Conservation (phyloP, 2,797 vertebrate species). For the Luscinia luscinia region DNA sequence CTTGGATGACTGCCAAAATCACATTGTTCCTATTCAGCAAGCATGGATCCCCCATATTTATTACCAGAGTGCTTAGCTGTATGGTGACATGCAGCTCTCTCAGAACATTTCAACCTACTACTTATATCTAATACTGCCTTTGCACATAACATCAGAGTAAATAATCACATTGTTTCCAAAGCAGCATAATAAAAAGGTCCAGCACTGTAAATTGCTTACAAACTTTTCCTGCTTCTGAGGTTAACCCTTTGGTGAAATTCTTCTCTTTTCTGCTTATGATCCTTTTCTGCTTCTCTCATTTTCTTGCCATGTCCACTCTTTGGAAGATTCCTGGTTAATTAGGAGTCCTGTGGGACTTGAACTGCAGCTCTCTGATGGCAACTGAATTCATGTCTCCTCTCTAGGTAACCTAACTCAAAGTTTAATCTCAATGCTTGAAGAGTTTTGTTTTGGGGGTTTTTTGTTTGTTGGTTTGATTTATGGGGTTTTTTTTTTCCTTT, state of each 20-base stretch:
- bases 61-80: neutral
- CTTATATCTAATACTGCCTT: neutral
- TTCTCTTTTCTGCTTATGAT: neutral
- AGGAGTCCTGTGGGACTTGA: neutral
- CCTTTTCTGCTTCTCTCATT: neutral
- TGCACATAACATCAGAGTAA: neutral
- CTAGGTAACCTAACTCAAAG: neutral
- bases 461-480: neutral
- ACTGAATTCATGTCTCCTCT: neutral
- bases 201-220: neutral
- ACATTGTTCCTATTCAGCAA: neutral
- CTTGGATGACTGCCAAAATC: conserved; percentile 15
- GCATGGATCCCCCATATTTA: neutral
- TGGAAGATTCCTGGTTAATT: neutral
- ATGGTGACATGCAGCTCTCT: neutral
- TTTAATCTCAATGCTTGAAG: neutral
- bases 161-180: neutral
- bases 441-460: neutral
- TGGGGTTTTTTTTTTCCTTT: too few relatives aligned
- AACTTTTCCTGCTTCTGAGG: neutral
- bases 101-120: neutral
- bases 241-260: neutral
- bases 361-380: neutral
- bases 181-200: neutral
- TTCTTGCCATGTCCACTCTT: neutral